A percentile compares a stretch with the other conserved stretches of the same genome.
Evolutionary conservation across 2,113 vertebrate species (phyloP).

Genomic region (Phylloscopus whistleri): DNA sequence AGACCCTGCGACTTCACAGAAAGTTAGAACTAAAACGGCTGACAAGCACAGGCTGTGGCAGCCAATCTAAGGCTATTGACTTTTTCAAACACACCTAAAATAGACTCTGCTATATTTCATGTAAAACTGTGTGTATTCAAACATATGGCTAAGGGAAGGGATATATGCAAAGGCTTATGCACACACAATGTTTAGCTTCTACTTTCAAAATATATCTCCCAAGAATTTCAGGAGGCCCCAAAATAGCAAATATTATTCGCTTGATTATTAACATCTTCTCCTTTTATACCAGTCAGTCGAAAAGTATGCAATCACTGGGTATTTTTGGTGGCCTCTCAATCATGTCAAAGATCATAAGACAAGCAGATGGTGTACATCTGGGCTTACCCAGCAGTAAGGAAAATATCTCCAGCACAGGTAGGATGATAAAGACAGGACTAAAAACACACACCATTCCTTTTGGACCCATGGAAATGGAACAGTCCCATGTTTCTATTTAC

Average conservation of each 20-base stretch:
- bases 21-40: background rate
- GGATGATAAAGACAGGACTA: conserved; percentile 27
- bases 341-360: conserved; percentile 68
- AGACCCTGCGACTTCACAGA: background rate
- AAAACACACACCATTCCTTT: conserved; percentile 26
- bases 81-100: conserved; percentile 62
- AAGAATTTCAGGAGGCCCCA: conserved; percentile 50
- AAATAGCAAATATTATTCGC: conserved; percentile 51
- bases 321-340: conserved; percentile 70
- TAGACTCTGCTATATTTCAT: conserved; percentile 48
- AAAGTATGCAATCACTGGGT: conserved; percentile 61
- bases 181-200: conserved; percentile 35
- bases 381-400: conserved; percentile 65
- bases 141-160: conserved; percentile 58
- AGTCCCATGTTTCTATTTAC: conserved; percentile 9
- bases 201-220: conserved; percentile 42
- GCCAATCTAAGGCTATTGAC: conserved; percentile 38
- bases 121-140: conserved; percentile 56
- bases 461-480: background rate
- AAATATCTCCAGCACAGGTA: conserved; percentile 57
- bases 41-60: conserved; percentile 7
- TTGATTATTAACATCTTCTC: conserved; percentile 70
- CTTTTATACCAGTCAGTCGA: conserved; percentile 56
- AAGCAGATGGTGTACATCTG: conserved; percentile 71
- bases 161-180: conserved; percentile 38